Base-by-base conservation (phyloP, 2,797 vertebrate species). In the Tangara arthus region DNA sequence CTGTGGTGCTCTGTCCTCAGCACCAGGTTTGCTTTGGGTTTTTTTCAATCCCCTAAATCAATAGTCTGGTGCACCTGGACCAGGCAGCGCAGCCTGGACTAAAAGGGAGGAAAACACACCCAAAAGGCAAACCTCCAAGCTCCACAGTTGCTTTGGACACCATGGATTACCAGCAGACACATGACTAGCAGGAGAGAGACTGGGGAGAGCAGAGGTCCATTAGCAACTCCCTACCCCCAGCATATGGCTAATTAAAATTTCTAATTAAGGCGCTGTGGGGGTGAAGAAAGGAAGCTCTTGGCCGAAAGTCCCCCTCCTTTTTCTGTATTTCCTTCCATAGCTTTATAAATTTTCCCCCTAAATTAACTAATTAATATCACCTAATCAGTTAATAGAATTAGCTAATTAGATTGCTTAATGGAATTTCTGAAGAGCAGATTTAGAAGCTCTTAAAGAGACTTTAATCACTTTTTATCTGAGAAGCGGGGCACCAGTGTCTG, bases 341-440 rank as follows among this genome's bases (percentile, higher is more conserved):
- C 91, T 90, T 96, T 96, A 96, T 95, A 96, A 94, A 96, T 96
- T 95, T 93, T 20, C 73, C 41, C 70, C 88, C 76, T 81, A 97
- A 96, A 96, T 96, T 95, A 96, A 95, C 95, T 97, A 96, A 97
- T 97, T 97, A 97, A 97, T 97, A 97, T 94, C 94, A 96, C 93
- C 93, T 97, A 94, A 97, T 97, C 96, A 96, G 93, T 96, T 97
- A 97, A 97, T 97, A 96, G 97, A 97, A 97, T 97, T 96, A 96
- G 94, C 96, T 97, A 97, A 97, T 97, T 97, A 95, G 96, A 96
- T 96, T 89, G 93, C 97, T 95, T 96, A 97, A 96, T 95, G 96
- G 94, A 96, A 97, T 97, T 97, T 97, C 95, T 96, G 93, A 96
- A 90, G 95, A 95, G 92, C 81, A 96, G 97, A 97, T 96, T 97